These are phyloP conservation scores for human (Homo sapiens) DNA, from an alignment of 2,113 vertebrate species.

Conservation along the genomic window DNA sequence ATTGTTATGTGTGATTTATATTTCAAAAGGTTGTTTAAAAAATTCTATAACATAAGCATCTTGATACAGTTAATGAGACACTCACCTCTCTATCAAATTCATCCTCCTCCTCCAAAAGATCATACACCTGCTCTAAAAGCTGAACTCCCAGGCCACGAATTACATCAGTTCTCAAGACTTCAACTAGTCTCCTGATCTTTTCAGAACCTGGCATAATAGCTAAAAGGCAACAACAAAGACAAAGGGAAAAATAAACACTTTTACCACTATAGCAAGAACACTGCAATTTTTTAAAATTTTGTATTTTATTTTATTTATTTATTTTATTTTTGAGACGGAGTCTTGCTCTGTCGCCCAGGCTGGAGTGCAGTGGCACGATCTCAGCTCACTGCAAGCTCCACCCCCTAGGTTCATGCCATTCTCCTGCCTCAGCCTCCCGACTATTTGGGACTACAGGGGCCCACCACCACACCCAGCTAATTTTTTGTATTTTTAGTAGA, in stretches of 20 bases:
- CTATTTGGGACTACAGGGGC: no score
- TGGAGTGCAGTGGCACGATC: no score
- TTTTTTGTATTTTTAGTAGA: no score
- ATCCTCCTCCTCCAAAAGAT: conserved; percentile 95
- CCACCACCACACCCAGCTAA: no score
- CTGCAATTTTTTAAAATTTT: background rate
- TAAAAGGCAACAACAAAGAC: conserved; percentile 71
- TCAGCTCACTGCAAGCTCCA: no score
- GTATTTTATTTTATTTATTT: background rate
- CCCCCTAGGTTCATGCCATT: no score
- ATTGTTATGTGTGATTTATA: background rate
- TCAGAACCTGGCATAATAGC: conserved; percentile 88
- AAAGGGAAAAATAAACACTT: background rate
- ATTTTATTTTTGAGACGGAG: background rate
- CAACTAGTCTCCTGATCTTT: conserved; percentile 93
- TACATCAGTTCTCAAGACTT: conserved; percentile 93
- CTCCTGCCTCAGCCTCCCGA: no score
- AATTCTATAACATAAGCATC: background rate
- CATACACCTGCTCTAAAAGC: conserved; percentile 91
- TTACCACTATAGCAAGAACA: background rate
- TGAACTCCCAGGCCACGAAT: conserved; percentile 94
- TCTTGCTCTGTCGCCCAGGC: no score
- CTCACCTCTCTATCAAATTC: conserved; percentile 92
- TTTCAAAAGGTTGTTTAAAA: conserved; percentile 17
- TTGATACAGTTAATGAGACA: background rate